Conservation (phyloP, 2,888 invertebrate species). For the Trisateles emortualis region DNA sequence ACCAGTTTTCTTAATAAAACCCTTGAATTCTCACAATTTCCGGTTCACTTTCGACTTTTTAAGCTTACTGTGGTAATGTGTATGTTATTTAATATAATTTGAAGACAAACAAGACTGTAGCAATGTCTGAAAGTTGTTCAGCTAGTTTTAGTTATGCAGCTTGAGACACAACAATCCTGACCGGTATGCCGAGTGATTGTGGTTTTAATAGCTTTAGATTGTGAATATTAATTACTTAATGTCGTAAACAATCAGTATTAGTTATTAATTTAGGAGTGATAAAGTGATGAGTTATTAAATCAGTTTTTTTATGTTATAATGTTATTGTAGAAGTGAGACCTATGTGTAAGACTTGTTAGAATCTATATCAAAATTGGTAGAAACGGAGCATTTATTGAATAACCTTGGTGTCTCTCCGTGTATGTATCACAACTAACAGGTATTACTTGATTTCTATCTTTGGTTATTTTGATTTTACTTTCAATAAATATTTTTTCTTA, state of each 20-base stretch:
- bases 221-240: background rate
- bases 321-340: background rate
- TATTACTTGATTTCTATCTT: too few species aligned
- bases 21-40: slow-evolving; percentile 9
- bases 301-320: background rate
- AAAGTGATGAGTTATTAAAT: background rate
- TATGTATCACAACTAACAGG: too few species aligned
- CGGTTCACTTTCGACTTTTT: slow-evolving; percentile 21
- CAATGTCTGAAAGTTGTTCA: slow-evolving; percentile 33
- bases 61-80: slow-evolving; percentile 9
- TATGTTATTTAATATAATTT: slow-evolving; percentile 27
- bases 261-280: background rate
- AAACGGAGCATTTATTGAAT: too few species aligned
- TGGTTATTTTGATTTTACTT: too few species aligned
- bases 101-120: slow-evolving; percentile 12
- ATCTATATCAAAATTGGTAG: too few species aligned
- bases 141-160: slow-evolving; percentile 28
- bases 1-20: background rate
- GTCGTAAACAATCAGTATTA: background rate
- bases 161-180: slow-evolving; percentile 12
- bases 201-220: background rate
- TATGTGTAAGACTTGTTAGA: too few species aligned
- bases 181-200: slow-evolving; percentile 2
- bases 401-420: too few species aligned
- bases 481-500: too few species aligned